phyloP scores from a whole-genome alignment of 2,888 invertebrate species.

The Limnephilus auricula region DNA sequence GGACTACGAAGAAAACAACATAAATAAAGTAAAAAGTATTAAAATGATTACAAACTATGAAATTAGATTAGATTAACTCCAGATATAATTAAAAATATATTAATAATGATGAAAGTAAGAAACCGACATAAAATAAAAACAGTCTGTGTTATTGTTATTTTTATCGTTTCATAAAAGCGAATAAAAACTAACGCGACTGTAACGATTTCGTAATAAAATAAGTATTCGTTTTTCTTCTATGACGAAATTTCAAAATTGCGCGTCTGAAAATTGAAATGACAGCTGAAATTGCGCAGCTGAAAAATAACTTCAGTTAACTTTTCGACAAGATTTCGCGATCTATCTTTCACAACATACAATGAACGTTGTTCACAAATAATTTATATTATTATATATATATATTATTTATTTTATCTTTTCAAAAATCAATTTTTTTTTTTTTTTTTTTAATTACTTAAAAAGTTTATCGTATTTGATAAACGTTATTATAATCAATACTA shows the following conservation, averaged over 20 bases:
- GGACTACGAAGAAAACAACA: not conserved
- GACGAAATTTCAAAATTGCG: constrained; percentile 24
- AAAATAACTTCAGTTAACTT: not conserved
- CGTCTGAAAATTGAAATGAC: not conserved
- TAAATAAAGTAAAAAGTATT: not conserved
- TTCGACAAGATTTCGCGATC: not conserved
- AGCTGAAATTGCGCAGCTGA: constrained; percentile 42
- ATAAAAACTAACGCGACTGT: not conserved
- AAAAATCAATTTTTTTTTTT: not conserved
- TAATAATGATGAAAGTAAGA: not conserved
- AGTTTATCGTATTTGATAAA: not conserved
- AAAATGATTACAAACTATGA: not conserved
- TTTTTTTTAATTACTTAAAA: too few species aligned
- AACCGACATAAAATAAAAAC: not conserved
- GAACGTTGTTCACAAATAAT: not conserved
- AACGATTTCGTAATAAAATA: constrained; percentile 9
- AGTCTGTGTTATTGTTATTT: not conserved
- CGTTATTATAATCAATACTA: too few species aligned
- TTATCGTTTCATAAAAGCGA: not conserved
- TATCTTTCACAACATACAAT: not conserved
- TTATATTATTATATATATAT: not conserved
- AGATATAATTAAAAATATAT: not conserved
- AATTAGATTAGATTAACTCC: not conserved
- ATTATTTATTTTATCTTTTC: not conserved
- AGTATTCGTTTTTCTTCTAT: not conserved